Evolutionary conservation across 2,888 invertebrate genomes (phyloP), one percentile per base, ranked within the genome.

Genomic region (Cheilosia urbana): DNA sequence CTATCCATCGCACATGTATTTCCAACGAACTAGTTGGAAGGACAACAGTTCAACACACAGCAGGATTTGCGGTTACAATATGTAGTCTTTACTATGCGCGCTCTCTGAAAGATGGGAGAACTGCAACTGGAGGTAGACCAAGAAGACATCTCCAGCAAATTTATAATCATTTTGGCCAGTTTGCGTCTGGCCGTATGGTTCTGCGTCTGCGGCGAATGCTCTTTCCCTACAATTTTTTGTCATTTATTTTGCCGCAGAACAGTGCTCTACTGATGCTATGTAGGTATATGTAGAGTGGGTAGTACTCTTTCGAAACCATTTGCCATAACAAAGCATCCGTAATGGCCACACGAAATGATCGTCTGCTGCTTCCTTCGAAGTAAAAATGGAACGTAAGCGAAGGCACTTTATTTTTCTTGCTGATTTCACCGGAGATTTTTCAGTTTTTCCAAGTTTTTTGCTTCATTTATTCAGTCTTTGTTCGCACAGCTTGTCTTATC

Each of bases 351-450:
- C 40, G 62, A 51, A 68, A 66, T 60, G 53, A 72, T 73, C 51
- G 17, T 30, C 51, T 66, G 42, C 45, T 66, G 42, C 34, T 73
- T 72, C 66, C 60, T 72, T 53, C 60, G 11, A 45, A 40, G 49
- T 40, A 72, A 62, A 65, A 79, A 57, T 71, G 71, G 71, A 65
- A 72, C 58, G 40, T 71, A 72, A 72, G 57, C 57, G 49, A 69
- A 66, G 66, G 79, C 53, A 72, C 79, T 73, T 73, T 66, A 79
- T 79, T 73, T 77, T 71, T 80, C 60, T 73, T 73, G 72, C 53
- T 66, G 66, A 80, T 73, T 73, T 73, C 73, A 80, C 66, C 66
- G 80, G 80, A 71, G 80, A 71, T 71, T 79, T 79, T 71, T 45
- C 27, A 37, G 27, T 77, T 66, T 34, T 58, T 55, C 30, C 34